Conservation (phyloP, 2,797 vertebrate species). For the Glossophaga mutica region DNA sequence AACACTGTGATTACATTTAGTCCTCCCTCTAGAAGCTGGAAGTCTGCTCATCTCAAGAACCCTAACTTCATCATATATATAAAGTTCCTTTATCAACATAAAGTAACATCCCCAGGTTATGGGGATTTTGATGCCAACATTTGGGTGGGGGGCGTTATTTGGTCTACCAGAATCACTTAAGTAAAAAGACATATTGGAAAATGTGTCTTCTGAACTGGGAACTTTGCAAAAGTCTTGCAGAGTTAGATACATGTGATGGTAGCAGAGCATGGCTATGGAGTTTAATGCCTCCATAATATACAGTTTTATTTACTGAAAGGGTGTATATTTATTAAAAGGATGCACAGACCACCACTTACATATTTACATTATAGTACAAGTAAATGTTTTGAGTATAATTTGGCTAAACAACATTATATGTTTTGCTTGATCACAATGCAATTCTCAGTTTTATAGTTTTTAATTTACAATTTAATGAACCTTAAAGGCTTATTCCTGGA, state of each 20-base stretch:
- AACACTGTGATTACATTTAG: background rate
- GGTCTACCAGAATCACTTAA: background rate
- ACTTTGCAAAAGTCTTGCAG: background rate
- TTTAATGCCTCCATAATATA: background rate
- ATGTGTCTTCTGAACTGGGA: background rate
- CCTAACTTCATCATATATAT: background rate
- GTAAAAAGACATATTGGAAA: background rate
- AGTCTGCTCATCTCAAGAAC: background rate
- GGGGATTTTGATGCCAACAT: background rate
- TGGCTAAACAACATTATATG: background rate
- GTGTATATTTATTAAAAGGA: background rate
- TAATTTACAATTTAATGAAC: background rate
- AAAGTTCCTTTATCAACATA: background rate
- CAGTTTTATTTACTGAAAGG: background rate
- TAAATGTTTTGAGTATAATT: background rate
- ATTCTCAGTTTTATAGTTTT: background rate
- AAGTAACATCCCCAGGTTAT: background rate
- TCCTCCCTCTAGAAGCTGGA: background rate
- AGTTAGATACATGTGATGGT: background rate
- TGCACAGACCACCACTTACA: background rate
- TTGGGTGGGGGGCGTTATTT: background rate
- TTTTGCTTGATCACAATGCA: background rate
- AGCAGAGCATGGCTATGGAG: background rate
- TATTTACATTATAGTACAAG: background rate
- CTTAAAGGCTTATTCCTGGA: background rate